These are phyloP conservation scores for Schizopygopsis pylzovi DNA, from an alignment of 2,797 vertebrate species.

Conservation along the genomic window DNA sequence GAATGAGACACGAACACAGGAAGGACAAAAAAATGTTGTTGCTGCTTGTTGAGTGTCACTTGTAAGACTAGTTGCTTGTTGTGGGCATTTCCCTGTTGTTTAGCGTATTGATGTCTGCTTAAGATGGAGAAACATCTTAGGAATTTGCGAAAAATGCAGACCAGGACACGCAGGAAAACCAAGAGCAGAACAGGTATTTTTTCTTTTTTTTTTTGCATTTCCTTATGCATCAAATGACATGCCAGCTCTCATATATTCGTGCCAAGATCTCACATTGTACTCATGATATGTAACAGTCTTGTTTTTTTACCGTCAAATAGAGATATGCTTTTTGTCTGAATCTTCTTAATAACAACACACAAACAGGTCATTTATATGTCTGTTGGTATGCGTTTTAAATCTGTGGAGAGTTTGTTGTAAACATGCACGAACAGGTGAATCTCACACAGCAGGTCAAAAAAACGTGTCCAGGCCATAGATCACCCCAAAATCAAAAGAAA, in stretches of 20 bases:
- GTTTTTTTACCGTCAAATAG: neutral
- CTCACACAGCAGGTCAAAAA: neutral
- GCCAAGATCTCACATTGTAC: neutral
- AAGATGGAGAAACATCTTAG: constrained; percentile 37
- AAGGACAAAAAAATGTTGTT: constrained; percentile 15
- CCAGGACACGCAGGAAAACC: constrained; percentile 37
- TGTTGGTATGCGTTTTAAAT: neutral
- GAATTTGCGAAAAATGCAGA: constrained; percentile 8
- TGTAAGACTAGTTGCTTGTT: neutral
- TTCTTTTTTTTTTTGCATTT: neutral
- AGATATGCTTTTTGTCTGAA: neutral
- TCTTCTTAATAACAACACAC: neutral
- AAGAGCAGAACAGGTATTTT: constrained; percentile 66
- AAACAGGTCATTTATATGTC: neutral
- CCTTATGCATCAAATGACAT: neutral
- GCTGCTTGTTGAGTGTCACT: neutral
- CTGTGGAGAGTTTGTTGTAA: neutral
- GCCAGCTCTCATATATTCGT: neutral
- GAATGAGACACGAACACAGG: constrained; percentile 52
- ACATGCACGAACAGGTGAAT: no score
- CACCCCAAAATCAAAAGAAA: neutral
- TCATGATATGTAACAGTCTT: neutral
- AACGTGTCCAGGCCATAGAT: neutral
- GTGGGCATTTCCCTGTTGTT: constrained; percentile 7
- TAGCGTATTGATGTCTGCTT: neutral